Evolutionary conservation across 2,888 invertebrate genomes (phyloP).

Genomic region (Petrolisthes cinctipes): DNA sequence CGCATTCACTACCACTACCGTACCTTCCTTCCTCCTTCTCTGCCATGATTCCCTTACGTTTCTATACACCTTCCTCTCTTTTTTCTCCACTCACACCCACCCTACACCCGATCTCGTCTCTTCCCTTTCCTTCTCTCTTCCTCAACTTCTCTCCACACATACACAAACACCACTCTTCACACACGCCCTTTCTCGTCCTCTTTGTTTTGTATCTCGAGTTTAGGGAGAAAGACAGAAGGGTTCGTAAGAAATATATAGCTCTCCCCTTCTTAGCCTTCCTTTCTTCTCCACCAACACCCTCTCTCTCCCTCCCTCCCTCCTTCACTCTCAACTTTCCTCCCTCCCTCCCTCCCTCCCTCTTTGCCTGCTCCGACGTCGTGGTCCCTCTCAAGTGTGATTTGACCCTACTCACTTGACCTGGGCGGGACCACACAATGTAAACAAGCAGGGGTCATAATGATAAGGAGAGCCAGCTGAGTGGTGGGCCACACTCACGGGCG

Average conservation of each 20-base stretch:
- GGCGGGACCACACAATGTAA: slow-evolving; percentile 2
- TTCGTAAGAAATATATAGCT: no score
- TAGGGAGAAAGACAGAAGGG: no score
- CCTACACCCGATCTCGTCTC: not conserved
- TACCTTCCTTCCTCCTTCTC: not conserved
- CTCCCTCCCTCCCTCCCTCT: not conserved
- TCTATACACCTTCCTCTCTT: not conserved
- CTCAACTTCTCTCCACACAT: not conserved
- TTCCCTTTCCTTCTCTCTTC: not conserved
- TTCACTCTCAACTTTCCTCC: not conserved
- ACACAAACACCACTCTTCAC: not conserved
- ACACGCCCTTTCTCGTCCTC: not conserved
- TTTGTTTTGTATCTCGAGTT: no score
- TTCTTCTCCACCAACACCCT: not conserved
- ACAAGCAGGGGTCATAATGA: slow-evolving; percentile 5
- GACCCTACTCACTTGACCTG: not conserved
- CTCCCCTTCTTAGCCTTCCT: not conserved
- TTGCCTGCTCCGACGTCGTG: not conserved
- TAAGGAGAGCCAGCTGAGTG: not conserved
- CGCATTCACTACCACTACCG: no score
- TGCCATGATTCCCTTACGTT: not conserved
- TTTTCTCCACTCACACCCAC: not conserved
- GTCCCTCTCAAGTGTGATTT: not conserved
- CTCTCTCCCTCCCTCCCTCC: not conserved
- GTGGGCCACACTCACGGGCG: not conserved